These are phyloP conservation scores for Cheirogaleus major DNA, from an alignment of 2,797 vertebrate genomes.

Conservation along the genomic window DNA sequence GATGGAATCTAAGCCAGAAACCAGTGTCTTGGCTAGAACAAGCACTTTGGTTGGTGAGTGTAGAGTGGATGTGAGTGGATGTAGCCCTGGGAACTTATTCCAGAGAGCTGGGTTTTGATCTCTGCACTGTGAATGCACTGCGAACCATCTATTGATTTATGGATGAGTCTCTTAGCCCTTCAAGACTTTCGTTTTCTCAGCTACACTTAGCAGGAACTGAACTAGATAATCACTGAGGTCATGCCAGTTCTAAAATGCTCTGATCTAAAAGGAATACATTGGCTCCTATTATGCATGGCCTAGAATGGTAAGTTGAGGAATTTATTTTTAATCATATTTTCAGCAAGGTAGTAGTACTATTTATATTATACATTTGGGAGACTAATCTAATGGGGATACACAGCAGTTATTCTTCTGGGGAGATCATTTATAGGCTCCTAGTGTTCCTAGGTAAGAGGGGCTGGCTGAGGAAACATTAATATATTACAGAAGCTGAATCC, in stretches of 20 bases:
- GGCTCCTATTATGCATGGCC: not conserved
- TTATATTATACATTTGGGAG: not conserved
- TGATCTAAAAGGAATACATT: not conserved
- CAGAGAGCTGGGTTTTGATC: not conserved
- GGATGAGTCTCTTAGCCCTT: not conserved
- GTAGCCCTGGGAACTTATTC: not conserved
- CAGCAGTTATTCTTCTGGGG: not conserved
- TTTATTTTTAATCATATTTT: conserved; percentile 13
- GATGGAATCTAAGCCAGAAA: not conserved
- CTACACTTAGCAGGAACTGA: not conserved
- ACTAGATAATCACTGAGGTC: not conserved
- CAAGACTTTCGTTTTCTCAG: not conserved
- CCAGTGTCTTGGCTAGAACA: not conserved
- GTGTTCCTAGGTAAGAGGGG: not conserved
- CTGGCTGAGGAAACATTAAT: not conserved
- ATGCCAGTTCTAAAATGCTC: not conserved
- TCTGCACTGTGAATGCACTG: not conserved
- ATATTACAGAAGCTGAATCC: not conserved
- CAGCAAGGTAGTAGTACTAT: not conserved
- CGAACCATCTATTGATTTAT: not conserved
- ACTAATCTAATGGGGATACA: not conserved
- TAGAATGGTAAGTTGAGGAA: not conserved
- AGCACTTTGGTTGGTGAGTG: not conserved
- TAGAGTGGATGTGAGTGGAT: not conserved
- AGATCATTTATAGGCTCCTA: not conserved